Base-by-base conservation (phyloP, 2,888 invertebrate genomes). In the Limnephilus auricula region DNA sequence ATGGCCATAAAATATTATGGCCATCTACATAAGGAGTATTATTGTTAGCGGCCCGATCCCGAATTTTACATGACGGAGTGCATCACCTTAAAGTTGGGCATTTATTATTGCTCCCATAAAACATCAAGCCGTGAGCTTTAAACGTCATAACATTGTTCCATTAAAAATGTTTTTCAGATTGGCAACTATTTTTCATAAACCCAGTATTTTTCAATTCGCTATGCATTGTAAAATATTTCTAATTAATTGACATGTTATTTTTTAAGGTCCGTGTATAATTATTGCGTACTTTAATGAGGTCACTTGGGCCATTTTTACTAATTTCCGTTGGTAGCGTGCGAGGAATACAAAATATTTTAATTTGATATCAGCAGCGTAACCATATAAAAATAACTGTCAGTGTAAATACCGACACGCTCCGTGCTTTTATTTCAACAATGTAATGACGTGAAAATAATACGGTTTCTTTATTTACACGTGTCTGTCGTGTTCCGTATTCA, bases 401-500 rank as follows among this genome's bases (percentile, higher is more conserved):
- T 31, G 31, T 31, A 65, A 32, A 50, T 65, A 32, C 86, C 32
- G 40, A 50, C 86, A 86, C 86, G 86, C 86, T 50, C 50, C 45
- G 31, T 86, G 86, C 86, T 50, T 86, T 31, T 65, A 86, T 50
- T 50, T 31, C 50, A 86, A 86, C 86, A 83, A 86, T 65, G 18
- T 86, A 32, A 9, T 50, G 50, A 45, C 30, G 65, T 45, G 31
- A 25, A n/a, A 30, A 45, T 30, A 45, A 45, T 31, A 31, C 45
- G 86, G 32, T 86, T 86, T 86, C 86, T 86, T 86, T 86, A 50
- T 86, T 45, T 65, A 50, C 65, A 31, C 31, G 40, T 45, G 31
- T 45, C 40, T 85, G 86, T 45, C 37, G 18, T 86, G 65, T 32
- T 86, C 65, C 32, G 18, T 86, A 18, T 50, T 45, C 50, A 30